A percentile compares a stretch with the other conserved stretches of the same genome.
Conservation (phyloP, 2,888 invertebrate genomes). For the Aphrophora alni region DNA sequence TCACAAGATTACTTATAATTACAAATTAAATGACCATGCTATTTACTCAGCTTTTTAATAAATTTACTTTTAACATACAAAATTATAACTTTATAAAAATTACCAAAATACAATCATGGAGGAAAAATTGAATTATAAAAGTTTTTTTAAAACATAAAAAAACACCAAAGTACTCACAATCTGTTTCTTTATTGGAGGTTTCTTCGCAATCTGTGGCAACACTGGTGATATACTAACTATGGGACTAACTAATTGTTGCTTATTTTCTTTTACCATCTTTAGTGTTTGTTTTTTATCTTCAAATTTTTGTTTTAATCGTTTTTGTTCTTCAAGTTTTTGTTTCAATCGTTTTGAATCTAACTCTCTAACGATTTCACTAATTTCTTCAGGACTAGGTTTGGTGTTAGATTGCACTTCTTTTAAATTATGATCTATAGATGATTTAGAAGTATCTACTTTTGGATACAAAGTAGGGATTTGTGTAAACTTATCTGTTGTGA, state of each 20-base stretch:
- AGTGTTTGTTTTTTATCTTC: neutral
- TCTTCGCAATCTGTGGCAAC: conserved; percentile 35
- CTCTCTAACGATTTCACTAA: neutral
- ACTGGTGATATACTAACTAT: neutral
- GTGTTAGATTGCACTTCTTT: neutral
- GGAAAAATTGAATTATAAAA: neutral
- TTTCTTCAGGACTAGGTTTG: neutral
- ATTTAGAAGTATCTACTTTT: neutral
- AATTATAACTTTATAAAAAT: too few relatives aligned
- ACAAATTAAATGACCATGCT: too few relatives aligned
- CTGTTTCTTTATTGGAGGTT: conserved; percentile 41
- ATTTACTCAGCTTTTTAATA: too few relatives aligned
- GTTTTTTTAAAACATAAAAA: neutral
- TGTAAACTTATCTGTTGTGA: too few relatives aligned
- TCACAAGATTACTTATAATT: too few relatives aligned
- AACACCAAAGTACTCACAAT: conserved; percentile 32
- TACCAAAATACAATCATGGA: too few relatives aligned
- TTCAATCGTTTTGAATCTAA: neutral
- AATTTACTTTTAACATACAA: too few relatives aligned
- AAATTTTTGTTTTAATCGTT: too few relatives aligned
- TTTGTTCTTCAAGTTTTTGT: neutral
- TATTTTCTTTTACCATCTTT: neutral
- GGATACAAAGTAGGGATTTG: neutral
- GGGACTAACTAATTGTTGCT: neutral
- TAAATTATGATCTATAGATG: neutral